These are phyloP conservation scores for Somateria mollissima DNA, from an alignment of 2,797 vertebrate species.

Conservation along the genomic window DNA sequence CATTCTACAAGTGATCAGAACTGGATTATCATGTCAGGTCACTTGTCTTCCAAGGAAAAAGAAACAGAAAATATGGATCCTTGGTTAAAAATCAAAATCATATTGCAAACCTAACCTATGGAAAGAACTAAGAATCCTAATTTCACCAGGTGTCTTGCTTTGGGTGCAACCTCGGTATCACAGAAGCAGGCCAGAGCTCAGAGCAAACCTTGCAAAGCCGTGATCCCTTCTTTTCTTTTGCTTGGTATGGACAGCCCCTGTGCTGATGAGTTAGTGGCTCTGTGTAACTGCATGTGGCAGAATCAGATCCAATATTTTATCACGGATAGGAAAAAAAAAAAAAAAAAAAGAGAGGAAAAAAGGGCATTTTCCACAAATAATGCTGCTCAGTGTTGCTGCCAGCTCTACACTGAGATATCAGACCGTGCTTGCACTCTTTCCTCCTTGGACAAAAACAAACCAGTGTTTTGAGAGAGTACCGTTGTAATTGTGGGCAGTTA, in stretches of 20 bases:
- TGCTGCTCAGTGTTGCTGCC: constrained; percentile 34
- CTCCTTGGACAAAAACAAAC: constrained; percentile 61
- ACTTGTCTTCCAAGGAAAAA: neutral
- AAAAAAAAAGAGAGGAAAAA: constrained; percentile 15
- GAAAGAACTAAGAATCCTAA: neutral
- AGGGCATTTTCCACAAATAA: constrained; percentile 58
- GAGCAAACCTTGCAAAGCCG: neutral
- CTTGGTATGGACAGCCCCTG: neutral
- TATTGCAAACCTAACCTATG: neutral
- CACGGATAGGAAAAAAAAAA: neutral
- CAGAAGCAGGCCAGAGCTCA: neutral
- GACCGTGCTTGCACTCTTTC: neutral
- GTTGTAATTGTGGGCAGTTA: constrained; percentile 76
- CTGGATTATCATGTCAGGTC: neutral
- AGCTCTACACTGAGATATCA: neutral
- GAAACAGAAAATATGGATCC: neutral
- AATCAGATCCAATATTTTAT: constrained; percentile 13
- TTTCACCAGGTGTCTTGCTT: neutral
- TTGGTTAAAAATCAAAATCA: neutral
- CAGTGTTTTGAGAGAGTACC: constrained; percentile 70
- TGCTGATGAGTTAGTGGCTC: neutral
- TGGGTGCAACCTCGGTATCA: neutral
- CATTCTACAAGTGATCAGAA: accelerated
- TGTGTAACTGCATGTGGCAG: neutral
- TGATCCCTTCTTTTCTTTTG: neutral